phyloP scores from a whole-genome alignment of 2,113 vertebrate species.

The Rallus limicola region DNA sequence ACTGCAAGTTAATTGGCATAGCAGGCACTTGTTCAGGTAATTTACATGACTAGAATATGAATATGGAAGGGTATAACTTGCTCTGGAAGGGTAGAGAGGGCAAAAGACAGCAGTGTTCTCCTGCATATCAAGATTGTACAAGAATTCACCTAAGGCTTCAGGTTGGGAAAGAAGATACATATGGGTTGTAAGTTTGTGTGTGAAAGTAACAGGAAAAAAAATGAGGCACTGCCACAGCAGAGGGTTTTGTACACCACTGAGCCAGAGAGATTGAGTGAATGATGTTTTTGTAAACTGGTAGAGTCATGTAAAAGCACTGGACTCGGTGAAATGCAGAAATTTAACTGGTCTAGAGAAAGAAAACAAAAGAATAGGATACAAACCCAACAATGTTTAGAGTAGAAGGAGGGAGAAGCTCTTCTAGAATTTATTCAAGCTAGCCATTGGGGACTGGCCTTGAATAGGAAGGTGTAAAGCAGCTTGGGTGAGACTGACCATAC shows the following conservation, averaged over 20 bases:
- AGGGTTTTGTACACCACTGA: not conserved
- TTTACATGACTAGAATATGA: conserved; percentile 49
- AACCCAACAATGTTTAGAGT: not conserved
- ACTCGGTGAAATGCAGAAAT: not conserved
- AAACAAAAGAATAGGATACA: not conserved
- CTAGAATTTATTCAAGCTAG: too few species aligned
- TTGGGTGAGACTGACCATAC: not conserved
- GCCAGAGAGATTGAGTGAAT: not conserved
- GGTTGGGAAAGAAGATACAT: not conserved
- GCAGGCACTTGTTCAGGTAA: conserved; percentile 43
- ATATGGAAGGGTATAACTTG: not conserved
- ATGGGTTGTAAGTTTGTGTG: not conserved
- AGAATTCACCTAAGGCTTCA: not conserved
- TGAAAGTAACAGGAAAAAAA: not conserved
- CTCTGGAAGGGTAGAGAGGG: not conserved
- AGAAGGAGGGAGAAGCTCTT: too few species aligned
- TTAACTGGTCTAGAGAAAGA: not conserved
- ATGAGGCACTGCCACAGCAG: not conserved
- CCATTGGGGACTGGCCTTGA: not conserved
- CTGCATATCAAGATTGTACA: not conserved
- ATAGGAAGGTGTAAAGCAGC: not conserved
- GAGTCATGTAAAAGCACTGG: not conserved
- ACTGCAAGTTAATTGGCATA: conserved; percentile 57
- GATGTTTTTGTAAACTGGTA: not conserved
- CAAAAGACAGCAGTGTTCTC: not conserved